phyloP scores from a whole-genome alignment of 2,888 invertebrate genomes.

The Petrophora chlorosata region DNA sequence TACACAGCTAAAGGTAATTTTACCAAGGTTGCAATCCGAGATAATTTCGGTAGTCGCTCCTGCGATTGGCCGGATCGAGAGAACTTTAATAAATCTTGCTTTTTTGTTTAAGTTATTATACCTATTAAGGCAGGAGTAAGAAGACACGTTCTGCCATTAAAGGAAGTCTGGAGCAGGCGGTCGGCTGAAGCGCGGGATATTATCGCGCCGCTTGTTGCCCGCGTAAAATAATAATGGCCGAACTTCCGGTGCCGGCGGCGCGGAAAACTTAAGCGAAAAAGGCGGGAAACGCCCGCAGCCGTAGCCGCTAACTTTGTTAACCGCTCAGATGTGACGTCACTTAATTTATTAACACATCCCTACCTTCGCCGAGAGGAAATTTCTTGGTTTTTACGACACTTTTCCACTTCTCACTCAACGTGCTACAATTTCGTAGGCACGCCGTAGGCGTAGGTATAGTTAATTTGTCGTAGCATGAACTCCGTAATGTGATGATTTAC shows the following conservation, averaged over 20 bases:
- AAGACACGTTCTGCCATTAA: constrained; percentile 81
- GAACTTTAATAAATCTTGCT: constrained; percentile 66
- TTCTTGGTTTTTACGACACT: constrained; percentile 67
- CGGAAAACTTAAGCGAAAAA: constrained; percentile 80
- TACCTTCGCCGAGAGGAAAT: constrained; percentile 61
- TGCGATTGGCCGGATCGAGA: constrained; percentile 47
- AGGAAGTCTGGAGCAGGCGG: constrained; percentile 63
- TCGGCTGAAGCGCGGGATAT: constrained; percentile 74
- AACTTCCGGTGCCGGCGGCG: constrained; percentile 84
- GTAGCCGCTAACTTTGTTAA: constrained; percentile 73
- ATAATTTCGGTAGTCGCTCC: constrained; percentile 27
- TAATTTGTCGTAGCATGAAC: constrained; percentile 15
- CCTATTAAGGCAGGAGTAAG: constrained; percentile 80
- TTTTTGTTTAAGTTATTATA: constrained; percentile 80
- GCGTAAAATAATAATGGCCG: constrained; percentile 84
- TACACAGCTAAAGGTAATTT: constrained; percentile 26
- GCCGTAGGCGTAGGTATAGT: constrained; percentile 31
- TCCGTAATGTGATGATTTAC: constrained; percentile 33
- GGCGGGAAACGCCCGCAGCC: constrained; percentile 79
- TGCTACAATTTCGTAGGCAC: constrained; percentile 51
- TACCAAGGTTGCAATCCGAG: constrained; percentile 26
- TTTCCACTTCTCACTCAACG: constrained; percentile 64
- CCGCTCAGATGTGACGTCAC: constrained; percentile 78
- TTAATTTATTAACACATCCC: constrained; percentile 83
- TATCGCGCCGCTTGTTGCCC: constrained; percentile 84